Conservation (phyloP, 53 echinoderm and acorn worm species). For the Astropecten irregularis region DNA sequence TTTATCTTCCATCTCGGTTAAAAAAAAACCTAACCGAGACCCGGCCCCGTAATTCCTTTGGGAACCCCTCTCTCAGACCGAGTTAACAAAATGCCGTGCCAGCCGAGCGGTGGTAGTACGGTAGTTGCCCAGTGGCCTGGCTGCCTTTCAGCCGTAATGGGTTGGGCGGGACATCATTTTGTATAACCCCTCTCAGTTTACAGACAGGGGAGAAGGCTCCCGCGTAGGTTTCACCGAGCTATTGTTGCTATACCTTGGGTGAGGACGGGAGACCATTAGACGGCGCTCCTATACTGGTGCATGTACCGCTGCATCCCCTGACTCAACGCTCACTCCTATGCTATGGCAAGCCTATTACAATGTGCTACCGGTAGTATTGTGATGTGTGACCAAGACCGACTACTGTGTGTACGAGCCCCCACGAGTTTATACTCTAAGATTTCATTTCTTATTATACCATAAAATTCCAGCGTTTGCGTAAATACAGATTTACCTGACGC, state of each 20-base stretch:
- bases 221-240: constrained; percentile 1
- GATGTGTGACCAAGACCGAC: constrained; percentile 24
- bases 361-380: too few relatives aligned
- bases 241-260: constrained; percentile 15
- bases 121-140: constrained; percentile 27
- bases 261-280: constrained; percentile 49
- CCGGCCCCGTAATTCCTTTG: too few relatives aligned
- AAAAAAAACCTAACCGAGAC: too few relatives aligned
- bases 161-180: constrained; percentile 65
- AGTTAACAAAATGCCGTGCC: constrained; percentile 23
- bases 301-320: not conserved
- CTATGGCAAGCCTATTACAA: constrained; percentile 36
- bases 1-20: too few relatives aligned
- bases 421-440: too few relatives aligned
- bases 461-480: constrained; percentile 42
- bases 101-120: too few relatives aligned
- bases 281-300: not conserved
- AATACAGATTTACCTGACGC: constrained; percentile 52
- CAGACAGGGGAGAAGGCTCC: constrained; percentile 54
- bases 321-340: not conserved
- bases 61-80: not conserved
- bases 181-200: constrained; percentile 56
- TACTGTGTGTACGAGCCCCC: too few relatives aligned
- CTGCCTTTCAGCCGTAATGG: constrained; percentile 57
- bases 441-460: constrained; percentile 32